These are phyloP conservation scores for Morpho achilles DNA, from an alignment of 2,888 invertebrate genomes.

Conservation along the genomic window DNA sequence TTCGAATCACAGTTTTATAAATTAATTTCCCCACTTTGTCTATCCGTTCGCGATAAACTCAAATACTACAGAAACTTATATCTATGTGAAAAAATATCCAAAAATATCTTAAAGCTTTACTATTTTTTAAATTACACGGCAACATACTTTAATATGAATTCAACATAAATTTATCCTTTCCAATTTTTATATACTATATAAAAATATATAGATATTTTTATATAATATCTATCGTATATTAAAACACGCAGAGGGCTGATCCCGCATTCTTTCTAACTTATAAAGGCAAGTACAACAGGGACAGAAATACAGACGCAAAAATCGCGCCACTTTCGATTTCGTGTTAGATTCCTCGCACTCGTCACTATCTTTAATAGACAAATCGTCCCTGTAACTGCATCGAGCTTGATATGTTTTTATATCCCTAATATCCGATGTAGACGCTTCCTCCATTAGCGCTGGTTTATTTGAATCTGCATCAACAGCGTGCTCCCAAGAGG, in stretches of 20 bases:
- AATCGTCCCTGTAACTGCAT: conserved; percentile 11
- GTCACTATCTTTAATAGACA: conserved; percentile 36
- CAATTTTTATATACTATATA: too few species aligned
- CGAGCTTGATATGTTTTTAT: conserved; percentile 3
- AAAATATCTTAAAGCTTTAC: background rate
- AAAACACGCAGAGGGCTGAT: conserved; percentile 38
- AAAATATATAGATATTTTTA: background rate
- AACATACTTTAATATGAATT: background rate
- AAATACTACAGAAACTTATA: too few species aligned
- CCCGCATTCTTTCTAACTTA: conserved; percentile 55
- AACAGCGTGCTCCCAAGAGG: conserved; percentile 73
- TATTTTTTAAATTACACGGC: conserved; percentile 1
- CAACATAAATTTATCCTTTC: background rate
- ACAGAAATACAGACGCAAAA: conserved; percentile 65
- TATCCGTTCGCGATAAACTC: too few species aligned
- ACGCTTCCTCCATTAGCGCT: background rate
- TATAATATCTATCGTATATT: conserved; percentile 24
- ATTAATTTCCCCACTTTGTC: too few species aligned
- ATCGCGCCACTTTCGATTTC: conserved; percentile 59
- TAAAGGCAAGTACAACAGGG: conserved; percentile 69
- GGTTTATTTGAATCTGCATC: conserved; percentile 34
- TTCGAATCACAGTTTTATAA: too few species aligned
- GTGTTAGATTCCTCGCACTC: conserved; percentile 38
- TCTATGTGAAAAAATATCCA: background rate
- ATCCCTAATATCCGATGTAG: conserved; percentile 3